A percentile compares a stretch with the other conserved stretches of the same genome.
These are phyloP conservation scores for Leptinotarsa tumamoca DNA, from an alignment of 2,888 invertebrate species.

Conservation along the genomic window DNA sequence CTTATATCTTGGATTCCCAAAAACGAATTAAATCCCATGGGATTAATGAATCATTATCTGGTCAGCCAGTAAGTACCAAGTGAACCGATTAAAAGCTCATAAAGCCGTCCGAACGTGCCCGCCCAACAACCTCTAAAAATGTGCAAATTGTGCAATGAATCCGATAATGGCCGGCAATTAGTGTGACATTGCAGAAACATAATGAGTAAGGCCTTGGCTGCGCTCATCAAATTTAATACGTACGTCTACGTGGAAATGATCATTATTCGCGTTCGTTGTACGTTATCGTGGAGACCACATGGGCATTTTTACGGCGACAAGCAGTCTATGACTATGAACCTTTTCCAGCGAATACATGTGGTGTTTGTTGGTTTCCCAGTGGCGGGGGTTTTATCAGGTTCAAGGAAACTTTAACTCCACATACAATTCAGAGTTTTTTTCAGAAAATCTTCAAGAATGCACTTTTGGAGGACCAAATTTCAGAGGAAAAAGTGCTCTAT, in stretches of 20 bases:
- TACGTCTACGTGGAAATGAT: slow-evolving; percentile 32
- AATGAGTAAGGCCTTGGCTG: slow-evolving; percentile 18
- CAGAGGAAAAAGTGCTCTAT: too few species aligned
- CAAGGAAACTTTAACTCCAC: too few species aligned
- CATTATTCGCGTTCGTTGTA: slow-evolving; percentile 38
- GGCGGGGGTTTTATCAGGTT: not conserved
- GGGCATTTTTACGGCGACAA: slow-evolving; percentile 45
- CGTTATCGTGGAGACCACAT: slow-evolving; percentile 37
- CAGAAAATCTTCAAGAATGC: too few species aligned
- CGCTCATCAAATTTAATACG: slow-evolving; percentile 37
- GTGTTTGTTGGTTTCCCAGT: not conserved
- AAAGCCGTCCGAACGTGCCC: not conserved
- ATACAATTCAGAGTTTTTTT: too few species aligned
- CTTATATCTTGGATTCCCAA: too few species aligned
- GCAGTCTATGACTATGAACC: slow-evolving; percentile 41
- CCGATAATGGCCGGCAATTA: slow-evolving; percentile 7
- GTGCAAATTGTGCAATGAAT: slow-evolving; percentile 17
- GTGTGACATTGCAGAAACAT: slow-evolving; percentile 13
- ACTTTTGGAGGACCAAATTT: too few species aligned
- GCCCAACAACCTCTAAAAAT: slow-evolving; percentile 9
- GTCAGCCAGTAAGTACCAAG: not conserved
- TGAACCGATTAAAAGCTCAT: slow-evolving; percentile 2
- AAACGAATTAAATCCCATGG: too few species aligned
- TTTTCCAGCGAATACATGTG: slow-evolving; percentile 13
- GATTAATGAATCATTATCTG: too few species aligned